Evolutionary conservation across 1,140 invertebrate genomes (phyloP).

Genomic region (Drosophila rhopaloa): DNA sequence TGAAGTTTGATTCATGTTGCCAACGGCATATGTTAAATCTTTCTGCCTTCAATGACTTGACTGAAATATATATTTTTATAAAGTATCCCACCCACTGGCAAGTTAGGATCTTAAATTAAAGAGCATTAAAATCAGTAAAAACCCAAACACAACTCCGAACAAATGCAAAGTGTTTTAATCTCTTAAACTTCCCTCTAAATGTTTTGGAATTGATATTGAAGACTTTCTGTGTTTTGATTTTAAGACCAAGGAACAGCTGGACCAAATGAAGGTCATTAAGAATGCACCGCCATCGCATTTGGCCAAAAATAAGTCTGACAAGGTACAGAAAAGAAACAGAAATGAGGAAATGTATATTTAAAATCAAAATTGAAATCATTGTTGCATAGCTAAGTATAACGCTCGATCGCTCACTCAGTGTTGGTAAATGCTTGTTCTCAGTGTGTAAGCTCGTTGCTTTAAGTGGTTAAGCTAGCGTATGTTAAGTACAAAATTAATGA

Average conservation of each 20-base stretch:
- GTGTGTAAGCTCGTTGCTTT: slow-evolving; percentile 32
- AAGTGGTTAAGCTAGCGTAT: slow-evolving; percentile 33
- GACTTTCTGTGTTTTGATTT: slow-evolving; percentile 39
- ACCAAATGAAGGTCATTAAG: slow-evolving; percentile 90
- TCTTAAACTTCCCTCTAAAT: not conserved
- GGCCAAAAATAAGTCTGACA: slow-evolving; percentile 93
- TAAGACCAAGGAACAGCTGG: slow-evolving; percentile 87
- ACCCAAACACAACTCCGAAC: slow-evolving; percentile 1
- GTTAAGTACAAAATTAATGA: slow-evolving; percentile 25
- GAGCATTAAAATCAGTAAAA: slow-evolving; percentile 23
- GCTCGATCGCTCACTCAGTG: slow-evolving; percentile 55
- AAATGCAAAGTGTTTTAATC: slow-evolving; percentile 28
- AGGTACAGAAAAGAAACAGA: slow-evolving; percentile 87
- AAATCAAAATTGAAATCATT: slow-evolving; percentile 5
- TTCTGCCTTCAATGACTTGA: slow-evolving; percentile 31
- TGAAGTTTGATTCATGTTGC: slow-evolving; percentile 47
- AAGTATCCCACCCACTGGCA: slow-evolving; percentile 11
- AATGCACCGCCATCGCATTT: slow-evolving; percentile 93
- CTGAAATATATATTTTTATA: slow-evolving; percentile 58
- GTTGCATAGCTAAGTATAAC: slow-evolving; percentile 36
- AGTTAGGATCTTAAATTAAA: slow-evolving; percentile 20
- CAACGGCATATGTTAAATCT: slow-evolving; percentile 45
- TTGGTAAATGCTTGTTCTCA: slow-evolving; percentile 64
- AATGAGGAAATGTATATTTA: not conserved
- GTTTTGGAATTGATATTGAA: not conserved